These are phyloP conservation scores for Symphodus melops DNA, from an alignment of 2,113 vertebrate species.

Conservation along the genomic window DNA sequence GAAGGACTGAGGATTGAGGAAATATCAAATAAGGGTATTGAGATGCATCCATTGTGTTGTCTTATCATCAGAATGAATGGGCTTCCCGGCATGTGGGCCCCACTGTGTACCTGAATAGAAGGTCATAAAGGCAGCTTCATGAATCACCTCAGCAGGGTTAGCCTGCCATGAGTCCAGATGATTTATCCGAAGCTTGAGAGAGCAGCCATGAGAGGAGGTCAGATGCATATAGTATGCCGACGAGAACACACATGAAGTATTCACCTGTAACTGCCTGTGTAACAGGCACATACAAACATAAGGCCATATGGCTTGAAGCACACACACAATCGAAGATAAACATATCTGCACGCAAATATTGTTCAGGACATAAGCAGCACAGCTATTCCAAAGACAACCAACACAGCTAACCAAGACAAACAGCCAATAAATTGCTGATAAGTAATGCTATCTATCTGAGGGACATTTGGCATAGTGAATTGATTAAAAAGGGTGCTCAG, in stretches of 20 bases:
- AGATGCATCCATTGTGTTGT: slow-evolving; percentile 1
- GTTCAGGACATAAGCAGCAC: slow-evolving; percentile 73
- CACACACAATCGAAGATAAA: not conserved
- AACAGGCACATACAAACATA: not conserved
- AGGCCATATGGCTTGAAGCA: not conserved
- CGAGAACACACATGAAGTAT: slow-evolving; percentile 13
- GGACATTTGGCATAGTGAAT: slow-evolving; percentile 34
- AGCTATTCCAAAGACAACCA: slow-evolving; percentile 43
- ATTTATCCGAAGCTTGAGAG: slow-evolving; percentile 76
- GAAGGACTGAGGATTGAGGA: not conserved
- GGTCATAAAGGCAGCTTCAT: slow-evolving; percentile 77
- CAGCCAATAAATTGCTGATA: slow-evolving; percentile 71
- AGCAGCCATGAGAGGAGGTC: slow-evolving; percentile 62
- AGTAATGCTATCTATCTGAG: slow-evolving; percentile 73
- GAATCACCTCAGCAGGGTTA: slow-evolving; percentile 75
- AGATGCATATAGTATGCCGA: slow-evolving; percentile 52
- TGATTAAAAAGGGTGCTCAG: slow-evolving; percentile 66
- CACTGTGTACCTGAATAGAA: slow-evolving; percentile 74
- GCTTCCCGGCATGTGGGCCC: slow-evolving; percentile 54
- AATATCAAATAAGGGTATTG: not conserved
- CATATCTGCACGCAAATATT: not conserved
- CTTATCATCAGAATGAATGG: slow-evolving; percentile 44
- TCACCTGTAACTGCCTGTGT: slow-evolving; percentile 9
- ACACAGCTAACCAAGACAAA: slow-evolving; percentile 83
- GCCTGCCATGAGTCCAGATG: slow-evolving; percentile 57